Conservation (phyloP, 2,888 invertebrate genomes). For the Melipona beecheii region DNA sequence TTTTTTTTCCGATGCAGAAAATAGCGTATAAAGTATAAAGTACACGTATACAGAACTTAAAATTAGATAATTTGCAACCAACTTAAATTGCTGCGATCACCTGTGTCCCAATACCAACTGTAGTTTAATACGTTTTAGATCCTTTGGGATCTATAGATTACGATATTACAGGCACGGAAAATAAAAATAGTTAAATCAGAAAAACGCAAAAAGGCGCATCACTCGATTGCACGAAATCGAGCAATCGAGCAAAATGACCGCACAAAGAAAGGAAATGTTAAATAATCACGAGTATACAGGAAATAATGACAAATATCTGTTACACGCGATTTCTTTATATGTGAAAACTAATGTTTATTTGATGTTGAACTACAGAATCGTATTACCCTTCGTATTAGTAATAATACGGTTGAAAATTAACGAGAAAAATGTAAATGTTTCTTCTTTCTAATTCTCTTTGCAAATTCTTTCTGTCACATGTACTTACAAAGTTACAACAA, state of each 20-base stretch:
- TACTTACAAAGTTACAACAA: no score
- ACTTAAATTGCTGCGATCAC: not conserved
- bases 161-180: not conserved
- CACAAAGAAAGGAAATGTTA: not conserved
- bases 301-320: not conserved
- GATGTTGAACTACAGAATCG: no score
- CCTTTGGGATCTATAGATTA: not conserved
- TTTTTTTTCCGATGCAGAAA: no score
- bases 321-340: not conserved
- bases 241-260: not conserved
- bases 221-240: not conserved
- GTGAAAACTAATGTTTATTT: no score
- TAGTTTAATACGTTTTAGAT: not conserved
- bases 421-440: no score
- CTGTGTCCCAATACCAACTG: not conserved
- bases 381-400: no score
- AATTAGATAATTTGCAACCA: not conserved
- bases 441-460: no score
- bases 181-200: not conserved
- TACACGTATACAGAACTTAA: not conserved
- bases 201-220: no score
- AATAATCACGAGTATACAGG: not conserved
- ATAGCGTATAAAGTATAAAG: not conserved
- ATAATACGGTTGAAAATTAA: no score
- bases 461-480: no score